Evolutionary conservation across 2,113 vertebrate genomes (phyloP).

Genomic region (Aegotheles bennettii): DNA sequence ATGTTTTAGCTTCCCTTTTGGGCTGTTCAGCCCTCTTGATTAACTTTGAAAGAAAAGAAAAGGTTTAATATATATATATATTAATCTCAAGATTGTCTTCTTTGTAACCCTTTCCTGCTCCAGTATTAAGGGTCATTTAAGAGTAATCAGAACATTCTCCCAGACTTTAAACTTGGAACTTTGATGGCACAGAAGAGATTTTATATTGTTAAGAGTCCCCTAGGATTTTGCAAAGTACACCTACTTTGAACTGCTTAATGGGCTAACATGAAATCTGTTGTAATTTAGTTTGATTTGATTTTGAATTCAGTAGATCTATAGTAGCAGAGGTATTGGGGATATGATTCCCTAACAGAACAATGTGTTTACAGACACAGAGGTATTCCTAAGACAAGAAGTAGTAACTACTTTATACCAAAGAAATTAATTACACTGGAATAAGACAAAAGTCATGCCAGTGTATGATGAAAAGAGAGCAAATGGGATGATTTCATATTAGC

Average conservation of each 20-base stretch:
- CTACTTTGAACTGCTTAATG: not conserved
- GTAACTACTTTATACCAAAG: not conserved
- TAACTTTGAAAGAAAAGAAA: not conserved
- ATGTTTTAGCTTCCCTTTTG: not conserved
- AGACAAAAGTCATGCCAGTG: not conserved
- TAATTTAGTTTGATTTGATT: not conserved
- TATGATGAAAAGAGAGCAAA: not conserved
- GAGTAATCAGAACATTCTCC: not conserved
- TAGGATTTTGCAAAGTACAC: not conserved
- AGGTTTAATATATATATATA: not conserved
- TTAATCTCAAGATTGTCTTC: not conserved
- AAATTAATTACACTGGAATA: not conserved
- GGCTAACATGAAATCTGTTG: not conserved
- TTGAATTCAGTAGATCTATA: not conserved
- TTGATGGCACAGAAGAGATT: not conserved
- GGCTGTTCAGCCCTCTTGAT: not conserved
- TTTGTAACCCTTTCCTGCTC: not conserved
- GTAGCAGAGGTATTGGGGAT: not conserved
- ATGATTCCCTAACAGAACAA: not conserved
- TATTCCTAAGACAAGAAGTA: not conserved
- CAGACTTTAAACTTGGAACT: not conserved
- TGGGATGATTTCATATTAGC: not conserved
- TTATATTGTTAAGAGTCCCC: not conserved
- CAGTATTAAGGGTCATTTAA: not conserved
- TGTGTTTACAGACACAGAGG: not conserved